These are phyloP conservation scores for Meles meles DNA, from an alignment of 2,113 vertebrate genomes.

Conservation along the genomic window DNA sequence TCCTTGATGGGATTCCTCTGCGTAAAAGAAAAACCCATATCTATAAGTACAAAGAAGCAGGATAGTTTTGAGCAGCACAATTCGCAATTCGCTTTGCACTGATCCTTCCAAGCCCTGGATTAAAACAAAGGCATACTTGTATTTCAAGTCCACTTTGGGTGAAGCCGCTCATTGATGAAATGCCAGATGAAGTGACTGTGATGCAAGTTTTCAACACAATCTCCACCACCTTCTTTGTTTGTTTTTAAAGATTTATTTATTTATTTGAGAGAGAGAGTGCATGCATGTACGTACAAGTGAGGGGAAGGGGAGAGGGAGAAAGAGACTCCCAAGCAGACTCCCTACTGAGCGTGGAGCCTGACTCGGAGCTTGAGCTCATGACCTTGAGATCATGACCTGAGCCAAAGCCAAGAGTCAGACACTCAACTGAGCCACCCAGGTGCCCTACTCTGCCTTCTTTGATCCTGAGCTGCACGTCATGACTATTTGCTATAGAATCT, in stretches of 20 bases:
- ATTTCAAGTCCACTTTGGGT: not conserved
- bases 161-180: not conserved
- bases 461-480: not conserved
- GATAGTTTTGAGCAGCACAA: not conserved
- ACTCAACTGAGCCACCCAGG: not conserved
- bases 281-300: not conserved
- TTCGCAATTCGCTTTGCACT: not conserved
- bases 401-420: not conserved
- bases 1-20: conserved; percentile 20
- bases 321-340: not conserved
- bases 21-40: not conserved
- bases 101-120: not conserved
- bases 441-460: not conserved
- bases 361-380: not conserved
- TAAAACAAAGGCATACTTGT: not conserved
- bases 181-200: accelerated
- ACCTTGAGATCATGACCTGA: not conserved
- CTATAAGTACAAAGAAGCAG: not conserved
- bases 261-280: not conserved
- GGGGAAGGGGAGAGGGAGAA: not conserved
- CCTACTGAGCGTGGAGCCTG: not conserved
- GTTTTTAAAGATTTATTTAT: not conserved
- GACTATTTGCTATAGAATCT: not conserved
- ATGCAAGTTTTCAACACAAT: not conserved
- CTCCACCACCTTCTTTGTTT: accelerated